Evolutionary conservation across 2,888 invertebrate species (phyloP), one percentile per base, ranked within the genome.

Genomic region (Odontocolon sp.): DNA sequence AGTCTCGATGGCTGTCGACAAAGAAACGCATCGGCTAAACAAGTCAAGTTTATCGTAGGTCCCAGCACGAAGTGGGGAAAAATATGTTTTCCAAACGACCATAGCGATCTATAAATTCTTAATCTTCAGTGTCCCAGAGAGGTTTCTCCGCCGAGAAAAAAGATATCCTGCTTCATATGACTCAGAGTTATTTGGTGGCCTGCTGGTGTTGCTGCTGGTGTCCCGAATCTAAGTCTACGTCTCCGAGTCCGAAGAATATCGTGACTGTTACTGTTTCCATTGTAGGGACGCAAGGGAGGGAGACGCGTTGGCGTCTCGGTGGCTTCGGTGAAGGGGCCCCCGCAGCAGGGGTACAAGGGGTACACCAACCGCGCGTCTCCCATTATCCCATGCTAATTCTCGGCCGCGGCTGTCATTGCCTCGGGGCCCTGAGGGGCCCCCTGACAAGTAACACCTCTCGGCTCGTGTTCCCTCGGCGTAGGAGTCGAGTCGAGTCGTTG

Each of bases 361-460:
- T 52, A 45, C 67, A 77, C 80, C 85, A 85, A 85, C 85, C 83
- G 86, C 85, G 87, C 67, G 72, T 77, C 77, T 89, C 88, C 89
- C 87, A 90, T 90, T 90, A 90, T 90, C 90, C 89, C 89, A 90
- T 90, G 90, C 89, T 90, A 90, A 90, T 90, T 90, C 87, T 85
- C 83, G 83, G 86, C 86, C 83, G 86, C 84, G 88, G 87, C 89
- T 90, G 90, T 89, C 89, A 89, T 88, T 90, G 89, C 89, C 89
- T 88, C 86, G 83, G 87, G 85, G 68, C 69, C 72, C 68, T 70
- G 73, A 54, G 68, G 70, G 75, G 77, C 59, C 63, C 79, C 69
- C 88, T 89, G 89, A 90, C 90, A 89, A 88, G 87, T 89, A 90
- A 90, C 90, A 90, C 90, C 89, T 89, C 86, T 87, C 83, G 84